These are phyloP conservation scores for Neosilurus mollespiculum DNA, from an alignment of 2,797 vertebrate species.

Conservation along the genomic window DNA sequence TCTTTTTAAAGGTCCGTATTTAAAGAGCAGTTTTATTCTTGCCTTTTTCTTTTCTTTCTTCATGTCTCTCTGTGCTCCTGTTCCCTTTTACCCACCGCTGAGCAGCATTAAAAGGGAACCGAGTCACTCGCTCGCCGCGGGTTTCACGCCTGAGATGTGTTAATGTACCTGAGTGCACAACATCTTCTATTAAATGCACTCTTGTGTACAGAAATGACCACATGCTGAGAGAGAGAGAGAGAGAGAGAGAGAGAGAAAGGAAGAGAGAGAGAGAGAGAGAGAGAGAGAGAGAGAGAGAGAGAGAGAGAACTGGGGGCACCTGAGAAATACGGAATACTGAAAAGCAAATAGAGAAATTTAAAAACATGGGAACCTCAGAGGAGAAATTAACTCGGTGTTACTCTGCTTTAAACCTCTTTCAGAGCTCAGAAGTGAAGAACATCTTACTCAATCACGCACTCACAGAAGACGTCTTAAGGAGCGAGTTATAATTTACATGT, in stretches of 20 bases:
- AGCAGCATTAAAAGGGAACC: conserved; percentile 22
- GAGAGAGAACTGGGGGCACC: background rate
- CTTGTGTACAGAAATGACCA: background rate
- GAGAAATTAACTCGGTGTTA: background rate
- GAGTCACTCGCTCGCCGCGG: conserved; percentile 3
- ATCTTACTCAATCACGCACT: background rate
- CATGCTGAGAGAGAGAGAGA: background rate
- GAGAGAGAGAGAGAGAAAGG: conserved; percentile 4
- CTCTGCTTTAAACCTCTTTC: background rate
- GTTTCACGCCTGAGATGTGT: conserved; percentile 22
- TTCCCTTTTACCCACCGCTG: conserved; percentile 9
- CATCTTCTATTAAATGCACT: conserved; percentile 24
- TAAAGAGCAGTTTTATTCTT: background rate
- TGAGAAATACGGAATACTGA: background rate
- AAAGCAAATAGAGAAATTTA: background rate
- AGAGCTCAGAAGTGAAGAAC: background rate
- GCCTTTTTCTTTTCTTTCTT: background rate
- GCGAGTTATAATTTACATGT: background rate
- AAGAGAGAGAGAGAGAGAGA: background rate
- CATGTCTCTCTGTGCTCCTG: background rate
- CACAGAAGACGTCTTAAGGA: background rate
- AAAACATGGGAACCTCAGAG: background rate
- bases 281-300: conserved; percentile 6
- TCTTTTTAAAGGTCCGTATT: background rate
- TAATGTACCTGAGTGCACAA: conserved; percentile 29